Conservation (phyloP, 1,140 invertebrate species). For the Drosophila lacertosa region DNA sequence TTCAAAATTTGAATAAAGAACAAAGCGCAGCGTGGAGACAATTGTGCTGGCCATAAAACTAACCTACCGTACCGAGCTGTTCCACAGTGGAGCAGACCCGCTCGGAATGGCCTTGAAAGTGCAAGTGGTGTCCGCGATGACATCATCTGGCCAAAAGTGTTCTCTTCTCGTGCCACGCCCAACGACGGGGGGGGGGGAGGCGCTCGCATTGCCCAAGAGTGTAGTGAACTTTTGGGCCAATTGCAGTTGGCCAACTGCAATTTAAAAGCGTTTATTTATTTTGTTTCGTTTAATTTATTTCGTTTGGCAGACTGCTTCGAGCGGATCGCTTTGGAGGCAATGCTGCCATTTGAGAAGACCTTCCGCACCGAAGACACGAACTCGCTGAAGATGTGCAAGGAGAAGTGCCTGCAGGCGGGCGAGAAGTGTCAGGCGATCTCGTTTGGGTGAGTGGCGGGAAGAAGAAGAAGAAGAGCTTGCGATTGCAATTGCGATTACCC, state of each 20-base stretch:
- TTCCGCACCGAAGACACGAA: constrained; percentile 84
- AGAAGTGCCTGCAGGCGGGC: constrained; percentile 79
- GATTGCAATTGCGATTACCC: constrained; percentile 59
- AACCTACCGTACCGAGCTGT: constrained; percentile 81
- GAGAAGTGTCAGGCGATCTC: constrained; percentile 83
- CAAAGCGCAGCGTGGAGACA: constrained; percentile 49
- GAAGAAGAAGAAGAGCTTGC: neutral
- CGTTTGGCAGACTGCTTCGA: constrained; percentile 79
- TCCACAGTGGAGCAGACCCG: constrained; percentile 48
- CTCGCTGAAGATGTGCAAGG: constrained; percentile 81
- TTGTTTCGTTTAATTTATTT: neutral
- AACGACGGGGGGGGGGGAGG: neutral
- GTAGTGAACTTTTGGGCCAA: constrained; percentile 43
- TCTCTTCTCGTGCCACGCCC: neutral
- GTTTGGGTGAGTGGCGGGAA: constrained; percentile 75
- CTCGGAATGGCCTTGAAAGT: constrained; percentile 70
- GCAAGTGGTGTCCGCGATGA: constrained; percentile 60
- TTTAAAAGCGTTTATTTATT: constrained; percentile 3
- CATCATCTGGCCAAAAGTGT: constrained; percentile 29
- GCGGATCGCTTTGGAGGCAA: constrained; percentile 81
- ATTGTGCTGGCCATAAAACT: constrained; percentile 69
- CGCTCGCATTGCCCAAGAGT: constrained; percentile 39
- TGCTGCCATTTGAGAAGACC: constrained; percentile 84
- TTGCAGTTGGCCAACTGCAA: constrained; percentile 20
- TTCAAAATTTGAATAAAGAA: constrained; percentile 72